Evolutionary conservation across 2,888 invertebrate species (phyloP).

Genomic region (Microplitis deprimator): DNA sequence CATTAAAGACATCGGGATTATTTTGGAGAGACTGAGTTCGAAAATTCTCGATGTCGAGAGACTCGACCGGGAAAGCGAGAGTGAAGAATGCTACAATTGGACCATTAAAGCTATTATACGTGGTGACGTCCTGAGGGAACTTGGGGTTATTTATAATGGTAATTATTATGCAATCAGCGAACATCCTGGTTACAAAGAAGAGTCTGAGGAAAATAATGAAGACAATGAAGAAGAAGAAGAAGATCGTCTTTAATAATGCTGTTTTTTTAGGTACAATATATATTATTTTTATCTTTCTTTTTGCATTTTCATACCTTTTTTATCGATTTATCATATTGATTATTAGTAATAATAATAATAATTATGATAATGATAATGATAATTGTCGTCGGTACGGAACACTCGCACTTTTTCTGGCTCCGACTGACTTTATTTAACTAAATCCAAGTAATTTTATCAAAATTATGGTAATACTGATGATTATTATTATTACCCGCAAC

Average conservation of each 20-base stretch:
- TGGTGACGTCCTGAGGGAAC: conserved; percentile 90
- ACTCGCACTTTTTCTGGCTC: not conserved
- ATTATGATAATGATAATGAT: not conserved
- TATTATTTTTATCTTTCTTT: not conserved
- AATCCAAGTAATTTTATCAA: no score
- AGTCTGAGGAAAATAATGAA: conserved; percentile 88
- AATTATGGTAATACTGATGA: no score
- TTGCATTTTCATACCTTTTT: conserved; percentile 5
- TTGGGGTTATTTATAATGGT: conserved; percentile 95
- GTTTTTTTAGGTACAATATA: conserved; percentile 14
- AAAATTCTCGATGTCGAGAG: conserved; percentile 95
- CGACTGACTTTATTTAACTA: conserved; percentile 1
- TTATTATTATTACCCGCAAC: no score
- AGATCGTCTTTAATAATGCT: conserved; percentile 72
- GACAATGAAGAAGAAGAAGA: conserved; percentile 89
- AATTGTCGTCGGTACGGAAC: not conserved
- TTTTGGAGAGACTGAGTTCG: conserved; percentile 91
- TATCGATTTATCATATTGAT: not conserved
- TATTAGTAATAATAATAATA: not conserved
- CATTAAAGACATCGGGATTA: conserved; percentile 96
- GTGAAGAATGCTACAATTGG: conserved; percentile 96
- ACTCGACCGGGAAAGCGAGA: conserved; percentile 91
- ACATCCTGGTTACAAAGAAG: conserved; percentile 94
- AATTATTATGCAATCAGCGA: conserved; percentile 96
- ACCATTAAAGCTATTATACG: conserved; percentile 96